phyloP scores from a whole-genome alignment of 92 coral and sea anemone genomes.

The Virgularia gustaviana region DNA sequence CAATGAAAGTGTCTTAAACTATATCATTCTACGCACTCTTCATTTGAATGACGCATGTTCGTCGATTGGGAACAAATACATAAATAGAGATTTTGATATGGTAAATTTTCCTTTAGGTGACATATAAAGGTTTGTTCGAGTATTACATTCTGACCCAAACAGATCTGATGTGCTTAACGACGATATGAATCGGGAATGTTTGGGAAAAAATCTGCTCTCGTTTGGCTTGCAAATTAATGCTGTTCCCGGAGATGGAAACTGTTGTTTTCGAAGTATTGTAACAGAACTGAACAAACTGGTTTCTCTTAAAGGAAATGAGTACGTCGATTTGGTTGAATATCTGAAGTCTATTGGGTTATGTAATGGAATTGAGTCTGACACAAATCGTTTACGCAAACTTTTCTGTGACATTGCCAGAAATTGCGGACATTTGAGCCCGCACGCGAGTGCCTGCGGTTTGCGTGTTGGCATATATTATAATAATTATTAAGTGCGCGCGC shows the following conservation, averaged over 20 bases:
- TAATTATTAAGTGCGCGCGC: no score
- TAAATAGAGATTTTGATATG: constrained; percentile 46
- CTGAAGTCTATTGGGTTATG: constrained; percentile 9
- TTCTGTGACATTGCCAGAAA: constrained; percentile 23
- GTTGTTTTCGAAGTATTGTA: constrained; percentile 47
- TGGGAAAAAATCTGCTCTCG: constrained; percentile 35
- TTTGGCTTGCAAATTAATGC: constrained; percentile 32
- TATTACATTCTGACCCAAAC: constrained; percentile 14
- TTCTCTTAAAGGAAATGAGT: background rate
- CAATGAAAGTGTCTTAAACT: constrained; percentile 30
- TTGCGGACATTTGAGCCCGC: no score
- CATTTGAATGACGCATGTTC: constrained; percentile 41
- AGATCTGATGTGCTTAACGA: background rate
- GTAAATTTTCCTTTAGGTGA: constrained; percentile 48
- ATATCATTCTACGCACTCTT: constrained; percentile 38
- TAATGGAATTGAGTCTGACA: background rate
- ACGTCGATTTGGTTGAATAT: background rate
- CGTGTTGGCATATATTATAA: no score
- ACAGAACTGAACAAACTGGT: constrained; percentile 1
- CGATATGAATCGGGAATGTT: constrained; percentile 46
- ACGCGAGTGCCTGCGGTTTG: no score
- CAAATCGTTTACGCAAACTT: background rate
- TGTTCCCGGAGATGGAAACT: constrained; percentile 53
- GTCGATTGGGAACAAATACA: constrained; percentile 42
- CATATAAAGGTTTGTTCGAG: constrained; percentile 22